phyloP scores from a whole-genome alignment of 2,797 vertebrate genomes.

The Coilia nasus region DNA sequence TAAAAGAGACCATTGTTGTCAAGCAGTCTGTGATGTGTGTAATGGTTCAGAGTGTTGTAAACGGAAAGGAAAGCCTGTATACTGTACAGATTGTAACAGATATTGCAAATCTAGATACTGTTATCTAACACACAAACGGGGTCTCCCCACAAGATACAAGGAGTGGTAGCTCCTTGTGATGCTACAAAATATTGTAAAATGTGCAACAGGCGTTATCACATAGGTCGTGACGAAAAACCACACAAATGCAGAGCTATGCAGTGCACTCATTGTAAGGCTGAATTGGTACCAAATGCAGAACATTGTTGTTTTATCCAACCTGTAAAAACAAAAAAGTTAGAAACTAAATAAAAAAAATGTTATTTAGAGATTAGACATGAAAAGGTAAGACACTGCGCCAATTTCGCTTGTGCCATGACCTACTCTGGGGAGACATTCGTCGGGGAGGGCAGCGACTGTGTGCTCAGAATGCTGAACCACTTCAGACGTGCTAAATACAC shows the following conservation, averaged over 20 bases:
- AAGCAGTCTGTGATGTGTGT: no score
- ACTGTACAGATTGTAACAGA: no score
- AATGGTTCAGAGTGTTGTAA: no score
- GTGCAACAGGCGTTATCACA: not conserved
- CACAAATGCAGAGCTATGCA: not conserved
- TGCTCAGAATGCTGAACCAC: not conserved
- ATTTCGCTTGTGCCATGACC: not conserved
- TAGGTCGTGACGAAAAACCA: not conserved
- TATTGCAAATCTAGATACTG: not conserved
- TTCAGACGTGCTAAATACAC: not conserved
- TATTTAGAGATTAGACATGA: not conserved
- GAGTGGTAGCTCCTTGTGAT: not conserved
- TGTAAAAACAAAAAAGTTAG: not conserved
- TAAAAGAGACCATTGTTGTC: no score
- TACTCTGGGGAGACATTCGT: not conserved
- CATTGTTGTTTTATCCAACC: constrained; percentile 26
- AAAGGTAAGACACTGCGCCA: not conserved
- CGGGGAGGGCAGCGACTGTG: not conserved
- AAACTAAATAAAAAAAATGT: not conserved
- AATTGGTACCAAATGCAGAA: not conserved
- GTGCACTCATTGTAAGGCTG: not conserved
- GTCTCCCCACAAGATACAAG: not conserved
- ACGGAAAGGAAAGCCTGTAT: no score
- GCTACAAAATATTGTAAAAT: not conserved
- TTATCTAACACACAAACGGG: not conserved